Conservation (phyloP, 2,797 vertebrate genomes). For the Pampus argenteus region DNA sequence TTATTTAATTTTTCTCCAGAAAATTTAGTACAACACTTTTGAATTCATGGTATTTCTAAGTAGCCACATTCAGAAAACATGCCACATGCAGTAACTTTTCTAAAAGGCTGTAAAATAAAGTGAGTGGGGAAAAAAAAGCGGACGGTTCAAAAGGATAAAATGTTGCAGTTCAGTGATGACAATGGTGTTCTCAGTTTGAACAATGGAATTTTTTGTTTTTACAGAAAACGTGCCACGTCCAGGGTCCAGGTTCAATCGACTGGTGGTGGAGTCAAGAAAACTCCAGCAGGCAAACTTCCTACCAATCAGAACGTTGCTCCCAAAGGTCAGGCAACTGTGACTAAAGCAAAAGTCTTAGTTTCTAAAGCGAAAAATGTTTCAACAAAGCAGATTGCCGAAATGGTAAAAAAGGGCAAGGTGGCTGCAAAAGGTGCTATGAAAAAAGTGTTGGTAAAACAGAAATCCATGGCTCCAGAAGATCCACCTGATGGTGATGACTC, state of each 20-base stretch:
- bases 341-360: slow-evolving; percentile 30
- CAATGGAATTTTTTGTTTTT: not conserved
- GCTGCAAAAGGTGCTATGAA: not conserved
- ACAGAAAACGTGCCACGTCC: slow-evolving; percentile 35
- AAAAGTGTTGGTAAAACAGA: not conserved
- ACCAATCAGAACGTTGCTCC: not conserved
- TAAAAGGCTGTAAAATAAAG: too few species aligned
- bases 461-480: not conserved
- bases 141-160: too few species aligned
- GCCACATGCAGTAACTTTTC: too few species aligned
- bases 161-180: too few species aligned
- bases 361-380: slow-evolving; percentile 37
- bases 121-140: too few species aligned
- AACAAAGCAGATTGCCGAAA: slow-evolving; percentile 3
- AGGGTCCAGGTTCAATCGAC: too few species aligned
- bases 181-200: not conserved
- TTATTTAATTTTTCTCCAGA: too few species aligned
- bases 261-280: too few species aligned
- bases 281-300: too few species aligned
- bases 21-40: too few species aligned
- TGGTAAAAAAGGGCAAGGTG: not conserved
- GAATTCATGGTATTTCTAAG: too few species aligned
- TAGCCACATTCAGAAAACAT: too few species aligned
- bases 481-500: not conserved
- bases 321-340: not conserved